These are phyloP conservation scores for Alligator mississippiensis DNA, from an alignment of 2,113 vertebrate genomes.

Conservation along the genomic window DNA sequence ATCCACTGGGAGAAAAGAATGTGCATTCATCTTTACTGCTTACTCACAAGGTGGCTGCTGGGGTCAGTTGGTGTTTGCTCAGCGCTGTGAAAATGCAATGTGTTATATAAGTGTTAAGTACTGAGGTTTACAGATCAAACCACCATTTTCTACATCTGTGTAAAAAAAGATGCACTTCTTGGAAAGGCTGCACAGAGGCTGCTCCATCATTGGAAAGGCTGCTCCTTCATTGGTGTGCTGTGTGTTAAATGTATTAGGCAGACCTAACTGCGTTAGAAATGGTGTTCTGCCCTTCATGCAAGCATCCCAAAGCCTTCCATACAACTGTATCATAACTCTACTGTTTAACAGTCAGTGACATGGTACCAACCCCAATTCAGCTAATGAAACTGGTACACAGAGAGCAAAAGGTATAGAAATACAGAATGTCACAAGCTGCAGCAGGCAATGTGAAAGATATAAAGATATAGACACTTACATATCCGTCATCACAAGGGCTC, in stretches of 20 bases:
- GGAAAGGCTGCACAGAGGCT: background rate
- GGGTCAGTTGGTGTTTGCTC: background rate
- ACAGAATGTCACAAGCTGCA: constrained; percentile 28
- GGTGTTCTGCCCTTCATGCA: constrained; percentile 27
- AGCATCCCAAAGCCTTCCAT: background rate
- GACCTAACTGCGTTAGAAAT: background rate
- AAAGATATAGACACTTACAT: constrained; percentile 90
- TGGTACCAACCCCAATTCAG: background rate
- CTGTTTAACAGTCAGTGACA: background rate
- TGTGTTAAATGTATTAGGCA: background rate
- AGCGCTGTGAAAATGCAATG: background rate
- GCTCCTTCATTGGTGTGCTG: background rate
- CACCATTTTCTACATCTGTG: background rate
- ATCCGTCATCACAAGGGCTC: constrained; percentile 92
- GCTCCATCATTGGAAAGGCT: background rate
- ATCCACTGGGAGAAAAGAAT: background rate
- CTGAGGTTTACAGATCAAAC: background rate
- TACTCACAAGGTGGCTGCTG: background rate
- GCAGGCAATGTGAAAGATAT: constrained; percentile 71
- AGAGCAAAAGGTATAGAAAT: constrained; percentile 24
- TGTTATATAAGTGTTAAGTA: background rate
- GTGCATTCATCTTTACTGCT: background rate
- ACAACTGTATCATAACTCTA: background rate
- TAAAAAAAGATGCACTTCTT: background rate
- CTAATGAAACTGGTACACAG: background rate